Percentiles rank a stretch among this genome's conserved stretches.
Evolutionary conservation across 2,113 vertebrate genomes (phyloP).

Genomic region (Phoxinus phoxinus): DNA sequence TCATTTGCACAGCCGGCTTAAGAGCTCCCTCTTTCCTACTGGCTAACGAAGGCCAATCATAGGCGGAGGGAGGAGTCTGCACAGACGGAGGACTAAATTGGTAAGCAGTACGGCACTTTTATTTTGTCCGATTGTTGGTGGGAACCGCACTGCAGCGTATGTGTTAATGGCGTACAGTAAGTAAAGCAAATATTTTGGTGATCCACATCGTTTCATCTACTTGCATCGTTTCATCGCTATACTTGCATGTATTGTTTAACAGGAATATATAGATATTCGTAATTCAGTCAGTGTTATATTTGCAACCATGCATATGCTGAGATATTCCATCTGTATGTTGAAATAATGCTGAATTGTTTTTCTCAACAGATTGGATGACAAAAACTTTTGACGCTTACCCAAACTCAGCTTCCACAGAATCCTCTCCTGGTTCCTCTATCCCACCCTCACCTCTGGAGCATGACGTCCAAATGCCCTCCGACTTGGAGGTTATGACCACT

Average conservation of each 20-base stretch:
- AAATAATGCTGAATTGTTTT: conserved; percentile 17
- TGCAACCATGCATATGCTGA: not conserved
- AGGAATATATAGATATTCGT: not conserved
- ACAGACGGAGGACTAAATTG: conserved; percentile 79
- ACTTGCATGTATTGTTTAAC: conserved; percentile 7
- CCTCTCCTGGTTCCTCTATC: conserved; percentile 77
- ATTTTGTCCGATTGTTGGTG: conserved; percentile 82
- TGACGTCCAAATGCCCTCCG: conserved; percentile 83
- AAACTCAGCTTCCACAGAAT: conserved; percentile 80
- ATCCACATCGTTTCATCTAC: conserved; percentile 47
- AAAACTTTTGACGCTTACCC: conserved; percentile 90
- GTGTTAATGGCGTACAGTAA: conserved; percentile 85
- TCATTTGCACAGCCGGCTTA: conserved; percentile 76
- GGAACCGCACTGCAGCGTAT: conserved; percentile 82
- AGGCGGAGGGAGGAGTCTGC: conserved; percentile 77
- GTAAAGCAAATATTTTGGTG: conserved; percentile 74
- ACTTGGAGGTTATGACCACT: conserved; percentile 91
- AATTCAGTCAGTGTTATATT: not conserved
- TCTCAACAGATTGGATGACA: conserved; percentile 91
- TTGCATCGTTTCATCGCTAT: conserved; percentile 37
- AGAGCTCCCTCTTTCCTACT: conserved; percentile 76
- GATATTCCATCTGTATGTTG: not conserved
- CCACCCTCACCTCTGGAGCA: conserved; percentile 80
- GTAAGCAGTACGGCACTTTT: conserved; percentile 81
- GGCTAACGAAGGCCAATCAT: conserved; percentile 81